Base-by-base conservation (phyloP, 2,888 invertebrate genomes). In the Andrena marginata region DNA sequence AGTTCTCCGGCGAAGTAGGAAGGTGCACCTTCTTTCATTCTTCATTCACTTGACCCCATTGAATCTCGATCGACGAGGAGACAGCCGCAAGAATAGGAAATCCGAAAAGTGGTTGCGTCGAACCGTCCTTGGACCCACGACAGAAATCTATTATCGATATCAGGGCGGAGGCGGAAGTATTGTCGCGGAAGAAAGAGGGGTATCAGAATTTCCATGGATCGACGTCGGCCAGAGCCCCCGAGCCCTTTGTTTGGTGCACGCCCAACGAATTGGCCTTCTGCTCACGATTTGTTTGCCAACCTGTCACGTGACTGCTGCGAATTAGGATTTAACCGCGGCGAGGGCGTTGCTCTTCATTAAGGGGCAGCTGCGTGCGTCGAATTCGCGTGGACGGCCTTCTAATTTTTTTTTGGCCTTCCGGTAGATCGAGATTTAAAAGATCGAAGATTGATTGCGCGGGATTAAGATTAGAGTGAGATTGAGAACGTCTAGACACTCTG, bases 251-350 rank as follows among this genome's bases (percentile, higher is more conserved):
- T 13, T 48, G 42, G 26, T 7, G 26, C 48, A 87, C 87, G 87
- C 87, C 84, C 87, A 78, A 73, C 87, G 83, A 69, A 79, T 56
- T 26, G 23, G 56, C 23, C 56, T 56, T 54, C 56, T 35, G 42
- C 73, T 63, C 70, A 63, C 77, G 82, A 88, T 88, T 89, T 90
- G 89, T 90, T 90, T 88, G 89, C 20, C 81, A 85, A 77, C 85
- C 81, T 88, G 89, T 91, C 91, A 92, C 92, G 92, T 92, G 93
- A 92, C 92, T 90, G 89, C 82, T 80, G 88, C 78, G 89, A 89
- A 92, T 93, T 92, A 90, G 91, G 87, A 92, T 91, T 91, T 89
- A 90, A 88, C 85, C 83, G 81, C 77, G 82, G 64, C 81, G 77
- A 76, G 60, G 71, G 56, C 68, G 80, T 74, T 85, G 80, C 68